Conservation (phyloP, 30 jellyfish, hydroid and myxozoan genomes). For the Pseudorhiza aurosa region DNA sequence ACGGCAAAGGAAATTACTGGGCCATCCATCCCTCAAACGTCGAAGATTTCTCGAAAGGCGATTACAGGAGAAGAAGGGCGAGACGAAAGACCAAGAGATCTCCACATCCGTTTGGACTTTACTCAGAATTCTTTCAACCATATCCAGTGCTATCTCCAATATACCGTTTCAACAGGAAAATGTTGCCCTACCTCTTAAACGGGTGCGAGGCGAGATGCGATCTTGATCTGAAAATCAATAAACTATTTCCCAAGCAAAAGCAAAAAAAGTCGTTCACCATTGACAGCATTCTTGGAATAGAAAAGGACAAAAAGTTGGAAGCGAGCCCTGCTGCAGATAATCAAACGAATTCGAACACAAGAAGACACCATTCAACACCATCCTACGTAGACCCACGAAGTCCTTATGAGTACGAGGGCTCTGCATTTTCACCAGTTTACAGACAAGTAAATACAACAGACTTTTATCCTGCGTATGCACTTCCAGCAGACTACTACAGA, state of each 20-base stretch:
- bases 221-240: neutral
- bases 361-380: conserved; percentile 46
- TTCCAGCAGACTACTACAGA: conserved; percentile 10
- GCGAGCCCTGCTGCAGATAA: neutral
- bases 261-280: conserved; percentile 57
- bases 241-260: neutral
- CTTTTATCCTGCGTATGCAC: neutral
- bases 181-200: conserved; percentile 2
- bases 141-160: neutral
- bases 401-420: conserved; percentile 27
- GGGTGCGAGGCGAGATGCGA: neutral
- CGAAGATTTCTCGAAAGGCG: conserved; percentile 93
- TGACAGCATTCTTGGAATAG: conserved; percentile 70
- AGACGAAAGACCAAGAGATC: conserved; percentile 59
- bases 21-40: conserved; percentile 86
- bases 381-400: conserved; percentile 3
- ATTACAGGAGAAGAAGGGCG: conserved; percentile 85
- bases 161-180: neutral
- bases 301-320: conserved; percentile 1
- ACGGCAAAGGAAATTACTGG: conserved; percentile 95
- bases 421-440: conserved; percentile 48
- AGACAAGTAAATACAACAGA: conserved; percentile 3
- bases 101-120: conserved; percentile 34
- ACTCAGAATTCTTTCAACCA: conserved; percentile 50
- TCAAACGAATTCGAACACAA: neutral